Conservation (phyloP, 2,888 invertebrate genomes). For the Hymenopus coronatus region DNA sequence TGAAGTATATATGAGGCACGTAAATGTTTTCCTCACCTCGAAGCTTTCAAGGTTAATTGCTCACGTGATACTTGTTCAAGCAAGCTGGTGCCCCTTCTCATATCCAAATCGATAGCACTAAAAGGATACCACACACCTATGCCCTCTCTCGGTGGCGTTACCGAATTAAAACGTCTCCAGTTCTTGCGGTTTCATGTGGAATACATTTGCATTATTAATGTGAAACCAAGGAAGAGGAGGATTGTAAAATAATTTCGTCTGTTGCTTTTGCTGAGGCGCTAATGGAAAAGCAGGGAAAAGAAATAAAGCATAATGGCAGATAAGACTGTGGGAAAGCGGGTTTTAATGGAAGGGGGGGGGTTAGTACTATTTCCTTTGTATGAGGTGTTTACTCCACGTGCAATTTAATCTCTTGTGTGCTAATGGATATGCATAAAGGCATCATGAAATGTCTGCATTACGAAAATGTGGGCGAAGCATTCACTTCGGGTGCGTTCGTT, state of each 20-base stretch:
- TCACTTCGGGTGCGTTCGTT: not conserved
- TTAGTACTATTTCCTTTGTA: not conserved
- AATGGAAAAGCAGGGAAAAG: not conserved
- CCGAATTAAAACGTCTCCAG: not conserved
- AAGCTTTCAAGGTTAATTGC: no score
- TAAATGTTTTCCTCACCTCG: no score
- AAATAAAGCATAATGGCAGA: not conserved
- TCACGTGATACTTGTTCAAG: no score
- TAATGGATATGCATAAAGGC: not conserved
- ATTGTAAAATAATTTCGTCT: not conserved
- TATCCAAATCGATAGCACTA: no score
- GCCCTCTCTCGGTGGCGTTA: not conserved
- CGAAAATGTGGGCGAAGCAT: not conserved
- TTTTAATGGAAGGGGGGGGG: not conserved
- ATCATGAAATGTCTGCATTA: not conserved
- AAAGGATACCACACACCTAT: not conserved
- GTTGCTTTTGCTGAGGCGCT: not conserved
- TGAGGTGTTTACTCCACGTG: not conserved
- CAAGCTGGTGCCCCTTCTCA: no score
- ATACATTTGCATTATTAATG: not conserved
- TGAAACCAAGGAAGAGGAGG: not conserved
- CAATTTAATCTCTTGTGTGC: not conserved
- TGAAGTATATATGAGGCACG: no score
- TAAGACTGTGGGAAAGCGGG: not conserved
- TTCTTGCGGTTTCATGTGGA: not conserved